Percentiles rank a stretch among this genome's conserved stretches.
These are phyloP conservation scores for Plestiodon gilberti DNA, from an alignment of 2,113 vertebrate genomes.

Conservation along the genomic window DNA sequence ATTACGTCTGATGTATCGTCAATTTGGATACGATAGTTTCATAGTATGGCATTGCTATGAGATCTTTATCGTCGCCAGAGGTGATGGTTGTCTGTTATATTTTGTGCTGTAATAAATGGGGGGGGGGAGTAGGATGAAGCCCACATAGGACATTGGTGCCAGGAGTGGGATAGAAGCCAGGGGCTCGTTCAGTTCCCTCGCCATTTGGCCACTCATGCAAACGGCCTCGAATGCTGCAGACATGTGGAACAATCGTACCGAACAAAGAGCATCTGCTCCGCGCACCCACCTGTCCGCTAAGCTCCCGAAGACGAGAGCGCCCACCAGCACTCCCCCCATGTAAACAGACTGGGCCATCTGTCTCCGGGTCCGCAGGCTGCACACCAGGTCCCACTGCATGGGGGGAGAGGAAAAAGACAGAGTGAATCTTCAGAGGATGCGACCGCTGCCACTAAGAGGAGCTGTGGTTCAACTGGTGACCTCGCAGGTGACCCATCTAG, in stretches of 20 bases:
- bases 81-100: too few species aligned
- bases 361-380: conserved; percentile 73
- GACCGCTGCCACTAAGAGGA: not conserved
- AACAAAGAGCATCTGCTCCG: not conserved
- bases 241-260: too few species aligned
- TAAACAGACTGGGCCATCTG: conserved; percentile 80
- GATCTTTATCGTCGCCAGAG: too few species aligned
- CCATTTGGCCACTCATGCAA: not conserved
- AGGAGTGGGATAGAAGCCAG: not conserved
- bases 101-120: not conserved
- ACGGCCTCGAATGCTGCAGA: not conserved
- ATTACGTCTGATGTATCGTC: too few species aligned
- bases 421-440: too few species aligned
- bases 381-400: conserved; percentile 83
- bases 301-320: conserved; percentile 73
- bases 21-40: too few species aligned
- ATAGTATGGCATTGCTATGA: too few species aligned
- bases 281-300: conserved; percentile 77
- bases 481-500: not conserved
- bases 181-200: not conserved
- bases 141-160: not conserved
- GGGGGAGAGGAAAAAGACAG: not conserved
- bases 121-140: too few species aligned
- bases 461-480: not conserved
- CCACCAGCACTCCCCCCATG: conserved; percentile 80